phyloP scores from a whole-genome alignment of 2,113 vertebrate species.

The Taxidea taxus region DNA sequence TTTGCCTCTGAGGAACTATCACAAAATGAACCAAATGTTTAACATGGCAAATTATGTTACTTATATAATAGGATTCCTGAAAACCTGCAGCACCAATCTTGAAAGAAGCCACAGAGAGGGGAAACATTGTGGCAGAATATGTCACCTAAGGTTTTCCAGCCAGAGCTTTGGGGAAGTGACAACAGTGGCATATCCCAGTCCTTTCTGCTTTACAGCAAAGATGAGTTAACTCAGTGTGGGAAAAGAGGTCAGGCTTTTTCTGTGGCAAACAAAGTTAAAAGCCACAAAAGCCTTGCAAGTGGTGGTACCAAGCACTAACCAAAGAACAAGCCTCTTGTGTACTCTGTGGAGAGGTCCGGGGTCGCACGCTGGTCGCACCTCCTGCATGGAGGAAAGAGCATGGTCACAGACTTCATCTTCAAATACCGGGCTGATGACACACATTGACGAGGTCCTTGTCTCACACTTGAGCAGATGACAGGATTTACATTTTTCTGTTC shows the following conservation, averaged over 20 bases:
- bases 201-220: conserved; percentile 49
- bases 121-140: neutral
- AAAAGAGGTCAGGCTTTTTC: conserved; percentile 60
- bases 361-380: neutral
- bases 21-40: conserved; percentile 65
- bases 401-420: conserved; percentile 55
- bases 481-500: conserved; percentile 77
- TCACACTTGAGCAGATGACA: conserved; percentile 73
- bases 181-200: neutral
- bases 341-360: conserved; percentile 49
- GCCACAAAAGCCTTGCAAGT: conserved; percentile 55
- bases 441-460: conserved; percentile 58
- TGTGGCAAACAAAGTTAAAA: conserved; percentile 62
- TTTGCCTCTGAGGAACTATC: conserved; percentile 65
- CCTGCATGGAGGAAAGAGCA: conserved; percentile 41
- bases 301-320: conserved; percentile 7
- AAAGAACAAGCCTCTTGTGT: conserved; percentile 52
- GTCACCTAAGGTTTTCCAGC: neutral
- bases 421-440: conserved; percentile 21
- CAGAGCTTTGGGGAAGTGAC: neutral
- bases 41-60: conserved; percentile 68
- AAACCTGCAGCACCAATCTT: conserved; percentile 37
- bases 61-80: conserved; percentile 58
- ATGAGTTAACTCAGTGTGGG: conserved; percentile 21
- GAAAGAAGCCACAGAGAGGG: conserved; percentile 22